These are phyloP conservation scores for Astur gentilis DNA, from an alignment of 2,113 vertebrate species.

Conservation along the genomic window DNA sequence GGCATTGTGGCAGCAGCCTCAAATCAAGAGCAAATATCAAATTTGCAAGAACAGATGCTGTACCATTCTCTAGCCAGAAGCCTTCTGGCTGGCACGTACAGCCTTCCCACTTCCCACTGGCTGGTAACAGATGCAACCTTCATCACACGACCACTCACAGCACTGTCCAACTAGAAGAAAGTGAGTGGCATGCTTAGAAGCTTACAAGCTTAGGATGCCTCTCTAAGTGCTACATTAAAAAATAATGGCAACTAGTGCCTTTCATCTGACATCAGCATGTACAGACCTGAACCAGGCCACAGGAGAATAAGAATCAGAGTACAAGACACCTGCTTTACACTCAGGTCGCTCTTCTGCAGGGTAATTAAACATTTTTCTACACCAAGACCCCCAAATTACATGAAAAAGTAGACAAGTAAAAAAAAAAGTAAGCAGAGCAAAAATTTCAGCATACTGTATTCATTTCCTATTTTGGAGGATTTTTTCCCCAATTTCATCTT, in stretches of 20 bases:
- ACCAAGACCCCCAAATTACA: background rate
- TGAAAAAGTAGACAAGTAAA: background rate
- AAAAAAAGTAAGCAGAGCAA: background rate
- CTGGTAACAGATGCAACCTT: background rate
- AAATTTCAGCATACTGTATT: background rate
- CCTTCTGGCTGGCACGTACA: background rate
- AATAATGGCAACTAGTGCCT: background rate
- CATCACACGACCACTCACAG: accelerated
- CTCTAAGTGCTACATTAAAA: background rate
- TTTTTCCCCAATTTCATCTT: background rate
- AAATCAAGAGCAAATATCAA: background rate
- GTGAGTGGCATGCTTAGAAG: background rate
- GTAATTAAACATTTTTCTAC: background rate
- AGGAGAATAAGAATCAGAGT: background rate
- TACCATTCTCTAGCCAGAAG: background rate
- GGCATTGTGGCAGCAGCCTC: background rate
- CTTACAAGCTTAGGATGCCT: background rate
- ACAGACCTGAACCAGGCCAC: background rate
- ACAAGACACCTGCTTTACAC: background rate
- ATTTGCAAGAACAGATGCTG: background rate
- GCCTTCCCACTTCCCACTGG: background rate
- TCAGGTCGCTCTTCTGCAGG: background rate
- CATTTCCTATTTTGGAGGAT: background rate
- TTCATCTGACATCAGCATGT: background rate
- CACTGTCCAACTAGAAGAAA: background rate